Evolutionary conservation across 2,797 vertebrate genomes (phyloP), one percentile per base, ranked within the genome.

Genomic region (Helostoma temminkii): DNA sequence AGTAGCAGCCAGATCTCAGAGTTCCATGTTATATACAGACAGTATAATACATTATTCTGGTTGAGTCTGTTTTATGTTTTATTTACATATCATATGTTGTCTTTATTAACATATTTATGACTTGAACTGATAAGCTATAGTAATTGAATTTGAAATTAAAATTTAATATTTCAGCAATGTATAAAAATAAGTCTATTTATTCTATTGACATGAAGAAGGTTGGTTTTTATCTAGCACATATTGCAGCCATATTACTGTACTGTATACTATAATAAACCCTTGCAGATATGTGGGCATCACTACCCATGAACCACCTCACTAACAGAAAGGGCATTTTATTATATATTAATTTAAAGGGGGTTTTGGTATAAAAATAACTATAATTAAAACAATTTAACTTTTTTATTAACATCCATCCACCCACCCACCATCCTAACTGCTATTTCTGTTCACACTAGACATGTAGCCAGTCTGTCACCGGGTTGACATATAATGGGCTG

Each of bases 301-400:
- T 77, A 26, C 50, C 47, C 36, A 2, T 59, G 24, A 60, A 52
- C 18, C 64, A 11, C 18, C 50, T 71, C 37, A 71, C 21, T 74
- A 21, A 62, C 28, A 71, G 59, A 60, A 64, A 69, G 37, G 45
- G 52, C 2, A 58, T 68, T 74, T 65, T 10, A 71, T 63, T 19
- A 48, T 76, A 22, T 62, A 49, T 42, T 43, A 52, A 58, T 80
- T 73, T 62, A 80, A 76, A 83, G 21, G 47, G n/a, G 22, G 4
- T 76, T 77, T 68, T 32, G 2, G 54, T 91, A 91, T 19, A 91
- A 91, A 92, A 91, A 91, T 91, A 89, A 85, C 19, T 76, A 64
- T 60, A 66, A 76, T 81, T 79, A 67, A 82, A 43, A 21, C 32
- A 34, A 12, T 34, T 34, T 34, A 34, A 26, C 26, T 11, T 34